These are phyloP conservation scores for Sapajus apella DNA, from an alignment of 2,113 vertebrate genomes.

Conservation along the genomic window DNA sequence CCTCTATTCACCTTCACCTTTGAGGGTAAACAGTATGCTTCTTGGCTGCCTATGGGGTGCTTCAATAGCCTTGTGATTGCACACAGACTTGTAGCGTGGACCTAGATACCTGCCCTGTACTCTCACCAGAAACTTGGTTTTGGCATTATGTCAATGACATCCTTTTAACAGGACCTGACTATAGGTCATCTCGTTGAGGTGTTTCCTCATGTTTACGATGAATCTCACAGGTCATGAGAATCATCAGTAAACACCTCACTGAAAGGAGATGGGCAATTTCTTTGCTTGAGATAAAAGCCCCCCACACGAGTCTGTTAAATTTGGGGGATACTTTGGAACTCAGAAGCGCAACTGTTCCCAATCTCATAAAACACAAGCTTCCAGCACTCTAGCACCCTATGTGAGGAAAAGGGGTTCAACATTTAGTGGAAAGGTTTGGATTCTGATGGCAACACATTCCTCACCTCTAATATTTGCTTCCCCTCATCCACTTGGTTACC, in stretches of 20 bases:
- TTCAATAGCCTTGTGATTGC: too few species aligned
- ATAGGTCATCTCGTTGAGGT: too few species aligned
- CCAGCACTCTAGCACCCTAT: neutral
- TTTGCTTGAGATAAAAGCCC: neutral
- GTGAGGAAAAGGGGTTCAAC: neutral
- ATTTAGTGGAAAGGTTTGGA: neutral
- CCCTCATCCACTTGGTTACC: neutral
- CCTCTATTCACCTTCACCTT: too few species aligned
- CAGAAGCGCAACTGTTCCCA: neutral
- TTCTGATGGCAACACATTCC: neutral
- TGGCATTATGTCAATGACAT: neutral
- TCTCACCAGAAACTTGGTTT: too few species aligned
- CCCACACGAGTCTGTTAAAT: neutral
- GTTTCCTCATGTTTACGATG: too few species aligned
- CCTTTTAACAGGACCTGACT: neutral
- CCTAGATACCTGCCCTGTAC: too few species aligned
- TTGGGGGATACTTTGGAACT: neutral
- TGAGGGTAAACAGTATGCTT: too few species aligned
- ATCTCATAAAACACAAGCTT: neutral
- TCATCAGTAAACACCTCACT: neutral
- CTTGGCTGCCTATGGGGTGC: too few species aligned
- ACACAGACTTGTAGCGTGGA: too few species aligned
- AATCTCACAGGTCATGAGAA: neutral
- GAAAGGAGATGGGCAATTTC: neutral
- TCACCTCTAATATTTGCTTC: neutral